Evolutionary conservation across 2,797 vertebrate species (phyloP).

Genomic region (Rhyacichthys aspro): DNA sequence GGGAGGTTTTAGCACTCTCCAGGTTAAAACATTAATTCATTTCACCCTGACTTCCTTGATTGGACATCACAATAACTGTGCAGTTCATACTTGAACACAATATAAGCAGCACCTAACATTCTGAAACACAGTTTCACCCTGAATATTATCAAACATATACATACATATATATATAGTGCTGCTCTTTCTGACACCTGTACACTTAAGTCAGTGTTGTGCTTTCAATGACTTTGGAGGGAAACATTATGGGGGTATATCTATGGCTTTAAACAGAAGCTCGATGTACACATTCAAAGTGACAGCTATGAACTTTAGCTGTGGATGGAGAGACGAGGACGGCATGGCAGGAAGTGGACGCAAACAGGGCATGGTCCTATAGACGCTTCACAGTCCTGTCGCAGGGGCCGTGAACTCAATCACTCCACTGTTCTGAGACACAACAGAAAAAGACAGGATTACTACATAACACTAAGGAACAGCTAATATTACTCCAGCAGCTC

Average conservation of each 20-base stretch:
- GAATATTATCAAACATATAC: slow-evolving; percentile 8
- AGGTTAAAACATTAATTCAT: neutral
- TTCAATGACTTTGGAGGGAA: slow-evolving; percentile 8
- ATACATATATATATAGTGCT: slow-evolving; percentile 1
- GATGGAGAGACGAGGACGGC: neutral
- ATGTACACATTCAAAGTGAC: slow-evolving; percentile 15
- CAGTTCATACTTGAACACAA: neutral
- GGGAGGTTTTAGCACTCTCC: neutral
- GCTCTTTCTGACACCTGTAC: neutral
- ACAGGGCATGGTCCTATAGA: neutral
- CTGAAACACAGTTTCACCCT: neutral
- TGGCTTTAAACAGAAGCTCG: slow-evolving; percentile 9
- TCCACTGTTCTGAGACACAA: slow-evolving; percentile 52
- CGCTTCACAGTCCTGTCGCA: slow-evolving; percentile 42
- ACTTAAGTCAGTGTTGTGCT: slow-evolving; percentile 17
- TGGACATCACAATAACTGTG: slow-evolving; percentile 7
- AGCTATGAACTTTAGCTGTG: neutral
- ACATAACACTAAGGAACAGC: neutral
- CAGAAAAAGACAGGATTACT: slow-evolving; percentile 24
- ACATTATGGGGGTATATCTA: neutral
- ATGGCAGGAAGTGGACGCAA: neutral
- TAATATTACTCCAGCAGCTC: slow-evolving; percentile 3
- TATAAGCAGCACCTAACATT: slow-evolving; percentile 22
- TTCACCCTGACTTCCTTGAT: slow-evolving; percentile 16
- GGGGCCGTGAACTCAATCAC: slow-evolving; percentile 49